Evolutionary conservation across 2,113 vertebrate species (phyloP).

Genomic region (Laterallus jamaicensis): DNA sequence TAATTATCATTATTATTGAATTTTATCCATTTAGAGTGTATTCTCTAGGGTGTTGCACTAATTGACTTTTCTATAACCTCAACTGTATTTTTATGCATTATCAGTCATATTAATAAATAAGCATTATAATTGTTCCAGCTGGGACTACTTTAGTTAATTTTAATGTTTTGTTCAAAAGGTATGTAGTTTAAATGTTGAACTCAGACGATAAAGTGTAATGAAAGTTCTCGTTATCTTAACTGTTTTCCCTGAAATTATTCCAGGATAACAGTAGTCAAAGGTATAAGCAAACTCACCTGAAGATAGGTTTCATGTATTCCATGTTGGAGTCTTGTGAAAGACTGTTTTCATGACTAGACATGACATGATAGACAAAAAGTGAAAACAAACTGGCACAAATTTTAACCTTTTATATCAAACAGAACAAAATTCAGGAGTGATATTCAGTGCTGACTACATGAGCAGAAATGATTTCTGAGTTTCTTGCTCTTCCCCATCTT

Average conservation of each 20-base stretch:
- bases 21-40: slow-evolving; percentile 15
- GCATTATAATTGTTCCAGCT: background rate
- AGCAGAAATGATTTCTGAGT: background rate
- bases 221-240: background rate
- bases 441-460: background rate
- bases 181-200: background rate
- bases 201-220: background rate
- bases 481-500: background rate
- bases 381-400: background rate
- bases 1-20: background rate
- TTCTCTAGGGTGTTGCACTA: background rate
- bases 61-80: slow-evolving; percentile 16
- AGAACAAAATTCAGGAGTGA: background rate
- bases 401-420: background rate
- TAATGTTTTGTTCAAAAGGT: background rate
- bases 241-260: background rate
- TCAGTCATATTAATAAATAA: slow-evolving; percentile 47
- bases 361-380: background rate
- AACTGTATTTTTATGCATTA: slow-evolving; percentile 8
- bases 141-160: background rate
- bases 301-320: background rate
- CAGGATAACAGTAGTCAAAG: background rate
- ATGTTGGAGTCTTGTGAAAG: background rate
- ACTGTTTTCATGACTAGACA: background rate
- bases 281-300: background rate